Evolutionary conservation across 1,140 invertebrate genomes (phyloP).

Genomic region (Tigriopus japonicus): DNA sequence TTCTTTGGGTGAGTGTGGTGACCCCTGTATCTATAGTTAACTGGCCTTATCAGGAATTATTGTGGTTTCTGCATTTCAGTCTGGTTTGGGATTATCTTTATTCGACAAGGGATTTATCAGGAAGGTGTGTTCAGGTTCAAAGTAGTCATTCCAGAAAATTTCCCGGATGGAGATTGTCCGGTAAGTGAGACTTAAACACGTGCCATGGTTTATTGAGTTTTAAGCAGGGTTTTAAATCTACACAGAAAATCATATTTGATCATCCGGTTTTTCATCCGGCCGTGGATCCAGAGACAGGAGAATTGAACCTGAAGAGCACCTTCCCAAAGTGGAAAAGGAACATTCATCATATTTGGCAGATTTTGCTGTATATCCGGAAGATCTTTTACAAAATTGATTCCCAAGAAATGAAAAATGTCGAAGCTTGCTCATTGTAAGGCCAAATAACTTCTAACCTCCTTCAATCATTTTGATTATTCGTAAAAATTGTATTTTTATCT

Average conservation of each 20-base stretch:
- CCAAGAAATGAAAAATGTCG: constrained; percentile 45
- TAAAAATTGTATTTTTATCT: neutral
- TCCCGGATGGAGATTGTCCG: constrained; percentile 64
- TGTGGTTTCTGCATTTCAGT: constrained; percentile 26
- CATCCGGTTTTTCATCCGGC: constrained; percentile 69
- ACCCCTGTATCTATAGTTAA: neutral
- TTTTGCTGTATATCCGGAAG: constrained; percentile 60
- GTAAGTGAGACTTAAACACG: constrained; percentile 34
- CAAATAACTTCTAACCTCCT: neutral
- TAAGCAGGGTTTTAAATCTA: neutral
- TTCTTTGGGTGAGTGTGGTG: constrained; percentile 29
- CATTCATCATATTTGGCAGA: constrained; percentile 68
- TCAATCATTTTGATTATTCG: neutral
- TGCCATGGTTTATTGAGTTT: neutral
- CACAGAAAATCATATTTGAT: constrained; percentile 37
- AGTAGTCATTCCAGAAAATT: constrained; percentile 60
- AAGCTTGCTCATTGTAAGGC: constrained; percentile 55
- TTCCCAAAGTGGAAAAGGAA: constrained; percentile 65
- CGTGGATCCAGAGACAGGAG: constrained; percentile 50
- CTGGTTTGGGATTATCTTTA: constrained; percentile 84
- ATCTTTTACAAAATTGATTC: constrained; percentile 57
- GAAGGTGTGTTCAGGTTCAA: constrained; percentile 74
- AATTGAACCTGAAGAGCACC: constrained; percentile 49
- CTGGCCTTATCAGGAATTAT: neutral
- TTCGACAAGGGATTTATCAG: constrained; percentile 64